phyloP scores from a whole-genome alignment of 2,797 vertebrate genomes.

The Sebastolobus alascanus region DNA sequence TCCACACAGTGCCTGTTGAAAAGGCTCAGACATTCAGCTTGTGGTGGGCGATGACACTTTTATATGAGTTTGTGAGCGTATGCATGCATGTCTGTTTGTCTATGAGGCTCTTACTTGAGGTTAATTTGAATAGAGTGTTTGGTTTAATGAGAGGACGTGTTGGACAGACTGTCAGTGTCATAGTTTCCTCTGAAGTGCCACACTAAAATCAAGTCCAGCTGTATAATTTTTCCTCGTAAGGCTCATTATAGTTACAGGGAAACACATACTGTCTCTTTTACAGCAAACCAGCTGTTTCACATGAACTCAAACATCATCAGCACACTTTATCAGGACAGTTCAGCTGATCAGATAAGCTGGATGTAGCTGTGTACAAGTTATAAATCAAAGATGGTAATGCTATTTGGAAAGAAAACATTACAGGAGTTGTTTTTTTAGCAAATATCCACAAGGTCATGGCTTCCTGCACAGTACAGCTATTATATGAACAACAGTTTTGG shows the following conservation, averaged over 20 bases:
- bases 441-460: not conserved
- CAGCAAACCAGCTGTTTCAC: conserved; percentile 26
- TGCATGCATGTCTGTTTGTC: not conserved
- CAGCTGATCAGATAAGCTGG: conserved; percentile 10
- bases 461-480: not conserved
- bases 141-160: conserved; percentile 30
- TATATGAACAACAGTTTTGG: not conserved
- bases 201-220: conserved; percentile 28
- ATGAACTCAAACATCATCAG: conserved; percentile 8
- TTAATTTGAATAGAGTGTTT: conserved; percentile 14
- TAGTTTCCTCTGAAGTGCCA: conserved; percentile 37
- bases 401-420: not conserved
- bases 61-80: not conserved
- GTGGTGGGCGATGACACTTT: not conserved
- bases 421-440: not conserved
- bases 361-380: not conserved
- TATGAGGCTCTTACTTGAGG: not conserved
- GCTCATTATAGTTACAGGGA: conserved; percentile 33
- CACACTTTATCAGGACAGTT: not conserved
- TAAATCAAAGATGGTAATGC: not conserved
- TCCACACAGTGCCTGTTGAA: not conserved
- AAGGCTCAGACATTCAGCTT: not conserved
- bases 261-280: conserved; percentile 14
- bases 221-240: conserved; percentile 39
- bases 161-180: conserved; percentile 15